Evolutionary conservation across 2,797 vertebrate species (phyloP).

Genomic region (Dryobates pubescens): DNA sequence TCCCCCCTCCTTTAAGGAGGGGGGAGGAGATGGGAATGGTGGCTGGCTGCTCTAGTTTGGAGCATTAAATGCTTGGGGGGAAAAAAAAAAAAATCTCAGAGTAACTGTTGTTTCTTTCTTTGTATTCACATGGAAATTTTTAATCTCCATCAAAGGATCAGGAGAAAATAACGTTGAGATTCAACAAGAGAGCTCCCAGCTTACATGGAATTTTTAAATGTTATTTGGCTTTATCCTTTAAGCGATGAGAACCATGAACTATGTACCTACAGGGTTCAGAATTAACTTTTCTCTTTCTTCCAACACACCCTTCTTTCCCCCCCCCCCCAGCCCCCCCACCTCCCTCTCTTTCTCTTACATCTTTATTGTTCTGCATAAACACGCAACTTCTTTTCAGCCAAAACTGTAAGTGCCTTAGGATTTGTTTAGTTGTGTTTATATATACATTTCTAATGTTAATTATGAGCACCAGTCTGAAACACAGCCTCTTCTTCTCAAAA

Average conservation of each 20-base stretch:
- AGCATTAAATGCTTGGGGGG: conserved; percentile 72
- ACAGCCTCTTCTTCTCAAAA: not conserved
- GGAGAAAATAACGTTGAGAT: conserved; percentile 77
- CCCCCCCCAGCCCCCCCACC: no score
- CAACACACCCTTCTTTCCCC: conserved; percentile 39
- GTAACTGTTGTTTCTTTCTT: conserved; percentile 92
- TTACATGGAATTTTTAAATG: conserved; percentile 80
- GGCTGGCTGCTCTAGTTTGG: conserved; percentile 67
- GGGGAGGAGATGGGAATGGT: conserved; percentile 60
- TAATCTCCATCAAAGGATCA: conserved; percentile 88
- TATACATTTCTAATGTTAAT: conserved; percentile 47
- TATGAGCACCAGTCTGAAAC: conserved; percentile 36
- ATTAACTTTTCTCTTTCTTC: conserved; percentile 76
- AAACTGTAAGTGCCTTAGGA: conserved; percentile 47
- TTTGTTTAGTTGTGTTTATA: conserved; percentile 58
- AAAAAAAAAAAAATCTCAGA: conserved; percentile 81
- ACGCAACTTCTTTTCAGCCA: conserved; percentile 44
- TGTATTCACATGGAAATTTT: conserved; percentile 96
- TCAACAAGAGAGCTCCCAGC: conserved; percentile 76
- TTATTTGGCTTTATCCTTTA: conserved; percentile 81
- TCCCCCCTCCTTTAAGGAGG: conserved; percentile 50
- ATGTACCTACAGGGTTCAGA: conserved; percentile 72
- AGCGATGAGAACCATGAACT: conserved; percentile 76
- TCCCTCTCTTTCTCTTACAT: conserved; percentile 29
- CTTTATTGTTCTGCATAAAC: conserved; percentile 69